A percentile compares a stretch with the other conserved stretches of the same genome.
Evolutionary conservation across 1,140 invertebrate genomes (phyloP).

Genomic region (Drosophila aff.): DNA sequence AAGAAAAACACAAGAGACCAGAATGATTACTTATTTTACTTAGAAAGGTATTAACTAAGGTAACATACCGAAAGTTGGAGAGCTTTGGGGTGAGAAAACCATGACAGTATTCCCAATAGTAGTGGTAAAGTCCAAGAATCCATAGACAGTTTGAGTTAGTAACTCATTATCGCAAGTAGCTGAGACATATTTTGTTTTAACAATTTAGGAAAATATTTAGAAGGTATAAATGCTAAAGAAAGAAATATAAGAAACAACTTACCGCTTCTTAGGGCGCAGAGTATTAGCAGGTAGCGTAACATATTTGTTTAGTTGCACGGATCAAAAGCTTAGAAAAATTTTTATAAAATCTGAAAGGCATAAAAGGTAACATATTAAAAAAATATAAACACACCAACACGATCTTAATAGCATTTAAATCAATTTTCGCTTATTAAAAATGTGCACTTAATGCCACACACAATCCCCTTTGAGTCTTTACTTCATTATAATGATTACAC

Average conservation of each 20-base stretch:
- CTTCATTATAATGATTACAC: not conserved
- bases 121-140: conserved; percentile 96
- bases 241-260: not conserved
- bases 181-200: conserved; percentile 2
- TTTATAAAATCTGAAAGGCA: conserved; percentile 25
- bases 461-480: not conserved
- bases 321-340: conserved; percentile 42
- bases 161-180: conserved; percentile 48
- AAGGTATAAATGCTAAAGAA: not conserved
- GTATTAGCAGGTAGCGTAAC: conserved; percentile 50
- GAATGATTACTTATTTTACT: not conserved
- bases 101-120: conserved; percentile 96
- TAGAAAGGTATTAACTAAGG: not conserved
- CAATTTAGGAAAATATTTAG: not conserved
- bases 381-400: not conserved
- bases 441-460: not conserved
- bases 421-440: not conserved
- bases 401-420: not conserved
- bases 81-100: conserved; percentile 90
- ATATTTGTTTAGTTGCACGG: conserved; percentile 32
- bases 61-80: conserved; percentile 71
- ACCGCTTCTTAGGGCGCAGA: conserved; percentile 47
- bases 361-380: not conserved
- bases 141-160: conserved; percentile 86
- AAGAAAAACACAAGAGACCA: conserved; percentile 2